These are phyloP conservation scores for Sinella curviseta DNA, from an alignment of 1,140 invertebrate genomes.

Conservation along the genomic window DNA sequence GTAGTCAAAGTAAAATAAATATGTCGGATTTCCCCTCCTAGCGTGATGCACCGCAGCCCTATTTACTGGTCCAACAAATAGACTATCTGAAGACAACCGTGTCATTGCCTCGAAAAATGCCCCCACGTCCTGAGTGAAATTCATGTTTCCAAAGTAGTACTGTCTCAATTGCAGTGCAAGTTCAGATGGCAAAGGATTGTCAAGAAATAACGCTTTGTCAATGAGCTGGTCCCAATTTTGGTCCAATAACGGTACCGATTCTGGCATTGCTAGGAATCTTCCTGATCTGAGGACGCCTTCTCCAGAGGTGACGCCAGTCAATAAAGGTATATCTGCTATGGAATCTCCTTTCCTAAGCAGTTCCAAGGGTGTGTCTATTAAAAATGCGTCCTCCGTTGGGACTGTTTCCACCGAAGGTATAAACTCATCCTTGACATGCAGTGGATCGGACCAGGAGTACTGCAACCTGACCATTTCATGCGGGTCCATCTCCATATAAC, in stretches of 20 bases:
- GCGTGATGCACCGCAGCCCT: not conserved
- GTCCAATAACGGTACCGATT: not conserved
- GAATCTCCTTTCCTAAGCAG: not conserved
- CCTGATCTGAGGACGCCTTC: not conserved
- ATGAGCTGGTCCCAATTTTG: not conserved
- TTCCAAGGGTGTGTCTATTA: not conserved
- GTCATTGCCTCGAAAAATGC: not conserved
- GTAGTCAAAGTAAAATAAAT: not conserved
- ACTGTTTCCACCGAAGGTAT: not conserved
- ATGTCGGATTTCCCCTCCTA: not conserved
- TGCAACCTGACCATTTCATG: not conserved
- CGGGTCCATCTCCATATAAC: not conserved
- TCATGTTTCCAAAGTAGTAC: constrained; percentile 1
- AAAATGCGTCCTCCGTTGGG: not conserved
- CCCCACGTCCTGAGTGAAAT: not conserved
- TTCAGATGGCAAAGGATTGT: not conserved
- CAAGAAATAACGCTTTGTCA: not conserved
- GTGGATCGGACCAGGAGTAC: not conserved
- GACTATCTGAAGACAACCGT: not conserved
- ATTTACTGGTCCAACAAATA: not conserved
- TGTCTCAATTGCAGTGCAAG: not conserved
- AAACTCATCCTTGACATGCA: not conserved
- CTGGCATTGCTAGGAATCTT: not conserved
- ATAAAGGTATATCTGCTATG: not conserved
- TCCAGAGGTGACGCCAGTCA: not conserved